A percentile compares a stretch with the other conserved stretches of the same genome.
phyloP scores from a whole-genome alignment of 1,140 invertebrate genomes.

The Telenomus remus region DNA sequence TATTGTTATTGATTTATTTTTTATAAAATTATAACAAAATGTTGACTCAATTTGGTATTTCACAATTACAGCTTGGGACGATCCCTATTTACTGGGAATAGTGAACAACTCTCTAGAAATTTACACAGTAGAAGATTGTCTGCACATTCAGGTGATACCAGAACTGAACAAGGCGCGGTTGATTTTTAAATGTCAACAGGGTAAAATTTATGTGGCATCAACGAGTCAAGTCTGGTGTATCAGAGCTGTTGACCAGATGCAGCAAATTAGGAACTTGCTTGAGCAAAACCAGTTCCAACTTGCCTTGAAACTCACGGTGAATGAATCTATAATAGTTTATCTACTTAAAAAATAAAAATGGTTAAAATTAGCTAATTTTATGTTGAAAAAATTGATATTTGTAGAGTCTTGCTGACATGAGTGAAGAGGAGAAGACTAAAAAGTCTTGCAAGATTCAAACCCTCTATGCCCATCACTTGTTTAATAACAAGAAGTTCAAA shows the following conservation, averaged over 20 bases:
- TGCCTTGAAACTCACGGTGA: slow-evolving; percentile 93
- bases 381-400: slow-evolving; percentile 51
- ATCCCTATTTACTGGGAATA: slow-evolving; percentile 91
- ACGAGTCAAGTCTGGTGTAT: slow-evolving; percentile 91
- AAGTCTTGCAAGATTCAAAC: slow-evolving; percentile 92
- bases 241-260: slow-evolving; percentile 83
- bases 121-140: slow-evolving; percentile 83
- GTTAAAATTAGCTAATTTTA: slow-evolving; percentile 34
- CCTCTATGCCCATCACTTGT: slow-evolving; percentile 92
- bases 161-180: slow-evolving; percentile 82
- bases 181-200: slow-evolving; percentile 83
- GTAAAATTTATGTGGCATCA: slow-evolving; percentile 90
- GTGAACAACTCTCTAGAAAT: slow-evolving; percentile 88
- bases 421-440: slow-evolving; percentile 85
- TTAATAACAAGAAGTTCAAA: slow-evolving; percentile 89
- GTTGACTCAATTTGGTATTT: neutral
- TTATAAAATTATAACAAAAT: too few relatives aligned
- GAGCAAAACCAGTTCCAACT: slow-evolving; percentile 94
- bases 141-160: slow-evolving; percentile 75
- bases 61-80: slow-evolving; percentile 86
- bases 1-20: slow-evolving; percentile 79
- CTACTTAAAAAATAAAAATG: slow-evolving; percentile 5
- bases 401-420: slow-evolving; percentile 89
- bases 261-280: slow-evolving; percentile 88
- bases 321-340: slow-evolving; percentile 60